Conservation (phyloP, 2,113 vertebrate species). For the Corythornis madagascariensis region DNA sequence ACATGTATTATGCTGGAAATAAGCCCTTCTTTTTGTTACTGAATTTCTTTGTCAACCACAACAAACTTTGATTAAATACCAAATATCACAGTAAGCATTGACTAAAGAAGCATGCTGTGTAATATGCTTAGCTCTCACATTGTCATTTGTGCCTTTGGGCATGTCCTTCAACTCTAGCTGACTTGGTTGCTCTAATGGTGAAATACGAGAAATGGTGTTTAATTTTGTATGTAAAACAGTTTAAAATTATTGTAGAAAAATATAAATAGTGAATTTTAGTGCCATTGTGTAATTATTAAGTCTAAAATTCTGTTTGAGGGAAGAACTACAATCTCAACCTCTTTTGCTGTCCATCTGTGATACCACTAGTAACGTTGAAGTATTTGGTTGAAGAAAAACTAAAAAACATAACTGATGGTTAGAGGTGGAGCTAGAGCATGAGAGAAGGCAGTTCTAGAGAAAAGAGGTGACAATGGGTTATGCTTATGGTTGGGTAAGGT, state of each 20-base stretch:
- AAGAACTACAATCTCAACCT: neutral
- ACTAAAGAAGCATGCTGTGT: fast-evolving
- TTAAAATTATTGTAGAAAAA: neutral
- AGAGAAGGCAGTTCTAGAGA: neutral
- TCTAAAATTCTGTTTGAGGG: neutral
- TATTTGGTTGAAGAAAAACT: neutral
- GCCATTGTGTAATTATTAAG: neutral
- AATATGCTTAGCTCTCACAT: neutral
- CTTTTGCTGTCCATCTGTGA: neutral
- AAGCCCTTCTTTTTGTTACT: neutral
- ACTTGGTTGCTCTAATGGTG: neutral
- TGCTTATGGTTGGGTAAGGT: neutral
- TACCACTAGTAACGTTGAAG: neutral
- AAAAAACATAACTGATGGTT: neutral
- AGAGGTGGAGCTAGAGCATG: neutral
- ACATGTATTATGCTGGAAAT: neutral
- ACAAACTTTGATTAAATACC: neutral
- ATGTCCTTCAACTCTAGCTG: neutral
- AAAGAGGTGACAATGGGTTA: neutral
- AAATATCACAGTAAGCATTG: neutral
- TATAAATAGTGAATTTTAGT: neutral
- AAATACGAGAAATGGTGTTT: neutral
- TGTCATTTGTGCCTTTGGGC: neutral
- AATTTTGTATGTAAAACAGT: neutral
- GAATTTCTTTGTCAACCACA: neutral